Evolutionary conservation across 2,797 vertebrate genomes (phyloP).

Genomic region (Lagodon rhomboides): DNA sequence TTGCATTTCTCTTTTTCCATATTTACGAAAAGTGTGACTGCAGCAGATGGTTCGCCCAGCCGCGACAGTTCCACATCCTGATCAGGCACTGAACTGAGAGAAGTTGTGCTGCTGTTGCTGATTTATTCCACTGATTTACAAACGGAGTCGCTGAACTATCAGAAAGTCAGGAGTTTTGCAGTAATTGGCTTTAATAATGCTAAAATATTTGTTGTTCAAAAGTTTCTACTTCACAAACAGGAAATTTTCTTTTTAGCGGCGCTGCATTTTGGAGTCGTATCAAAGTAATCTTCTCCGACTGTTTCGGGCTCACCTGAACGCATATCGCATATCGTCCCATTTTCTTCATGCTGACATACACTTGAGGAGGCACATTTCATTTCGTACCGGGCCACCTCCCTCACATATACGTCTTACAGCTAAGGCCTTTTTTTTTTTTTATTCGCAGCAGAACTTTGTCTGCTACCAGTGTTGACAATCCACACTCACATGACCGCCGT

Average conservation of each 20-base stretch:
- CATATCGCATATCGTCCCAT: constrained; percentile 29
- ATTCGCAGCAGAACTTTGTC: constrained; percentile 57
- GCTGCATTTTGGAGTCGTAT: constrained; percentile 40
- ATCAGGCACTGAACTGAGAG: constrained; percentile 70
- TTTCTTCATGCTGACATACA: constrained; percentile 43
- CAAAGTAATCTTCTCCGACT: constrained; percentile 32
- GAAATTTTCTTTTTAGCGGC: constrained; percentile 28
- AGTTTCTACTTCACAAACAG: constrained; percentile 19
- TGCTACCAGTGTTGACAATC: constrained; percentile 58
- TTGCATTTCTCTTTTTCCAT: constrained; percentile 46
- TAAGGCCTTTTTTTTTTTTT: constrained; percentile 61
- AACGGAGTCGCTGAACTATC: constrained; percentile 36
- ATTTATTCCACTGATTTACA: constrained; percentile 47
- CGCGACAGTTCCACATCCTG: constrained; percentile 51
- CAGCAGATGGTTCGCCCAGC: constrained; percentile 38
- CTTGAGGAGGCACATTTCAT: constrained; percentile 66
- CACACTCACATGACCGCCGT: constrained; percentile 41
- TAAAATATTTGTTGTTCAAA: constrained; percentile 27
- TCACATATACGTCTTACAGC: constrained; percentile 45
- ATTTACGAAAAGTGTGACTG: constrained; percentile 26
- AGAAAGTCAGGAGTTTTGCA: constrained; percentile 33
- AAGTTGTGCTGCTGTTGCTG: constrained; percentile 48
- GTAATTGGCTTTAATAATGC: constrained; percentile 32
- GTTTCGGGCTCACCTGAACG: constrained; percentile 32
- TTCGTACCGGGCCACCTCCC: constrained; percentile 56